These are phyloP conservation scores for Phthorimaea operculella DNA, from an alignment of 1,140 invertebrate genomes.

Conservation along the genomic window DNA sequence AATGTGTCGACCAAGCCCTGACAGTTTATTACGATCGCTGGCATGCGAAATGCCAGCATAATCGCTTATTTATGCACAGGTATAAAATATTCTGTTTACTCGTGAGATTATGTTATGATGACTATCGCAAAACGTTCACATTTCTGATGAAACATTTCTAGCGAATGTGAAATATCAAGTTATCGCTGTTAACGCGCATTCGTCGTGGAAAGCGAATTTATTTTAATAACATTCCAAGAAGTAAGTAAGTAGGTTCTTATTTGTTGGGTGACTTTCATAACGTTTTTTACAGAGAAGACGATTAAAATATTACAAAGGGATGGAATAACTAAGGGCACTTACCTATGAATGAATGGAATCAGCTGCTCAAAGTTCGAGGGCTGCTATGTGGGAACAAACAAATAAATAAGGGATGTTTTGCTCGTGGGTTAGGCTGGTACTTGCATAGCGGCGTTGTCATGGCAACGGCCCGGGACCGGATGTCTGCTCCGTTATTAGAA, in stretches of 20 bases:
- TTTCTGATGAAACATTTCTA: background rate
- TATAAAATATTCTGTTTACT: background rate
- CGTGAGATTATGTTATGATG: background rate
- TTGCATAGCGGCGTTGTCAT: slow-evolving; percentile 34
- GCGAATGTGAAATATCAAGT: background rate
- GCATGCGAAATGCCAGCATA: background rate
- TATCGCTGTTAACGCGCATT: background rate
- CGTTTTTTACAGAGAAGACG: background rate
- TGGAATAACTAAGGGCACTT: background rate
- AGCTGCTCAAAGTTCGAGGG: slow-evolving; percentile 39
- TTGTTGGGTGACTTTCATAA: too few species aligned
- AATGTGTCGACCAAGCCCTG: background rate
- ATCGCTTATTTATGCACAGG: slow-evolving; percentile 2
- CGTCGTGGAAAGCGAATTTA: background rate
- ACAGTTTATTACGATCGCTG: background rate
- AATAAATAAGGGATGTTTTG: slow-evolving; percentile 31
- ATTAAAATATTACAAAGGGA: background rate
- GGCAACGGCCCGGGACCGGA: slow-evolving; percentile 28
- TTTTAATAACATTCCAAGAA: background rate
- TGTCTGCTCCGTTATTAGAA: slow-evolving; percentile 17
- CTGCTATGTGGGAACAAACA: slow-evolving; percentile 34
- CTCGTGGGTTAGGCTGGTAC: slow-evolving; percentile 17
- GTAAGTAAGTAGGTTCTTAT: too few species aligned
- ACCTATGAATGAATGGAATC: slow-evolving; percentile 43
- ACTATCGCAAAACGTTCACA: slow-evolving; percentile 1